Conservation (phyloP, 1,140 invertebrate species). For the Ctenoplectra terminalis region DNA sequence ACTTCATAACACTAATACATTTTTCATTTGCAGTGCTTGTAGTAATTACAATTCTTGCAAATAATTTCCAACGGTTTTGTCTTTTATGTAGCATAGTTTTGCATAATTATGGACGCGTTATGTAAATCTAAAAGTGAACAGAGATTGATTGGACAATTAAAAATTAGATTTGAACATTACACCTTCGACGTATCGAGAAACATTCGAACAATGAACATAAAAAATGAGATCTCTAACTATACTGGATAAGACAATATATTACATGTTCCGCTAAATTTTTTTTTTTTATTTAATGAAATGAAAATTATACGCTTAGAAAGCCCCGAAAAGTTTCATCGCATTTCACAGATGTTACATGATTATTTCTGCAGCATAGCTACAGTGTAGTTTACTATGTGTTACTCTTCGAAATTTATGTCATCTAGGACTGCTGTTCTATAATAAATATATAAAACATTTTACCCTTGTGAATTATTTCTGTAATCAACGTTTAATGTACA, state of each 20-base stretch:
- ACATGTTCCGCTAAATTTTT: constrained; percentile 33
- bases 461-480: constrained; percentile 30
- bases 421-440: neutral
- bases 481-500: constrained; percentile 39
- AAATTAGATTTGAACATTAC: constrained; percentile 37
- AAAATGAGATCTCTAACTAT: constrained; percentile 30
- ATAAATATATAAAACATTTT: constrained; percentile 7
- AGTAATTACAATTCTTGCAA: constrained; percentile 38
- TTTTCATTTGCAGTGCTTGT: constrained; percentile 40
- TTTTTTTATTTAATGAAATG: constrained; percentile 6
- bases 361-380: neutral
- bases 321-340: constrained; percentile 17
- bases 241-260: constrained; percentile 24
- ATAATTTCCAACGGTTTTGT: constrained; percentile 42
- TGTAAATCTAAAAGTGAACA: constrained; percentile 19
- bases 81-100: constrained; percentile 41
- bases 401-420: neutral
- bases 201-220: constrained; percentile 36
- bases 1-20: constrained; percentile 48
- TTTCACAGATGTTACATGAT: neutral
- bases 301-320: neutral
- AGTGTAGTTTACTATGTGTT: neutral
- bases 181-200: constrained; percentile 17
- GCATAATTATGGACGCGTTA: constrained; percentile 42
- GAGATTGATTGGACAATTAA: constrained; percentile 26